Evolutionary conservation across 2,113 vertebrate species (phyloP).

Genomic region (Sander vitreus): DNA sequence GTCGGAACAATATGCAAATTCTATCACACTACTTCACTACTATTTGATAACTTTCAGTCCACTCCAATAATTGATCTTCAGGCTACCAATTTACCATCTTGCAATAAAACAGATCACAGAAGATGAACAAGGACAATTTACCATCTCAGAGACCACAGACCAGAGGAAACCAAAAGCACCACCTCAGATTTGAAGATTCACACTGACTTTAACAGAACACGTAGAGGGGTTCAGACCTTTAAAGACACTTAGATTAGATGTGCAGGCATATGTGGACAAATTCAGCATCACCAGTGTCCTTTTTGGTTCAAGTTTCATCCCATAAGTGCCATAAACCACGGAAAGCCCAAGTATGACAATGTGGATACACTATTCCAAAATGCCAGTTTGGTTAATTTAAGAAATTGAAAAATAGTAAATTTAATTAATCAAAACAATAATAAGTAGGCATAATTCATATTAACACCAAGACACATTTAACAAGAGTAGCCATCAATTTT

Average conservation of each 20-base stretch:
- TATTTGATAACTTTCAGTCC: background rate
- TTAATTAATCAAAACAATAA: too few species aligned
- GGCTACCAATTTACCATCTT: background rate
- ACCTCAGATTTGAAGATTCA: background rate
- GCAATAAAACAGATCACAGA: background rate
- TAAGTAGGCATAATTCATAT: too few species aligned
- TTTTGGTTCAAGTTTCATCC: background rate
- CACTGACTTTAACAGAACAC: too few species aligned
- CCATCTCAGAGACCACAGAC: too few species aligned
- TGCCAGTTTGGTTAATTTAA: background rate
- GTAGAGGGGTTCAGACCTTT: background rate
- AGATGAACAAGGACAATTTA: too few species aligned
- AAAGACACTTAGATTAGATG: background rate
- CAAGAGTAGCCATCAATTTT: accelerated
- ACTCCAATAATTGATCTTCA: background rate
- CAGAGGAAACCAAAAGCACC: background rate
- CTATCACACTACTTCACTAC: background rate
- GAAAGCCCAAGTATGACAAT: background rate
- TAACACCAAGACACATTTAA: background rate
- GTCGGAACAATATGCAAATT: background rate
- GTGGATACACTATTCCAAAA: background rate
- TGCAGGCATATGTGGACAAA: background rate
- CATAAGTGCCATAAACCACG: background rate
- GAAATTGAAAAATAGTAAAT: too few species aligned
- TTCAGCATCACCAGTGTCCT: background rate